Conservation (phyloP, 2,888 invertebrate species). For the Hofmannophila pseudospretella region DNA sequence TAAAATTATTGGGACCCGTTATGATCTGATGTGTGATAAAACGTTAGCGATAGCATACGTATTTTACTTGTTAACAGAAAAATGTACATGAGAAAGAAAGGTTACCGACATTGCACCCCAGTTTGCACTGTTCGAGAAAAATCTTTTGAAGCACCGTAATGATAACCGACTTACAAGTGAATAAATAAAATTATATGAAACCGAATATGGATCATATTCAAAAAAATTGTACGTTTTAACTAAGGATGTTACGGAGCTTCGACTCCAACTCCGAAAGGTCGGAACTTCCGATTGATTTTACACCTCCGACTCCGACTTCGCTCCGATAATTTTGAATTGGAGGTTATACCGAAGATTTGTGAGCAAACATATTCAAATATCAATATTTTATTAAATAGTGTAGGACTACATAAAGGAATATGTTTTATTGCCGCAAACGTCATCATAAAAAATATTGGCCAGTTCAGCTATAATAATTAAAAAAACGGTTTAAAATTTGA, state of each 20-base stretch:
- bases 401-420: no score
- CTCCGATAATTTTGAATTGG: no score
- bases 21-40: constrained; percentile 52
- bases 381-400: no score
- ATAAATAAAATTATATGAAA: constrained; percentile 2
- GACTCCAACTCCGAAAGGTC: no score
- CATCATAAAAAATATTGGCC: no score
- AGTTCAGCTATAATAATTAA: background rate
- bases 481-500: background rate
- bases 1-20: constrained; percentile 58
- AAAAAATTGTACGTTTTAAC: no score
- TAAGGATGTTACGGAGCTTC: no score
- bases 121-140: constrained; percentile 47
- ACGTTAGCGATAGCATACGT: constrained; percentile 26
- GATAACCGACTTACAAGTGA: constrained; percentile 18
- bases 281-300: no score
- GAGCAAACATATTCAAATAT: no score
- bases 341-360: no score
- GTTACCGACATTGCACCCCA: constrained; percentile 54
- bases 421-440: no score
- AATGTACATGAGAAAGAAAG: constrained; percentile 50
- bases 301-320: no score
- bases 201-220: background rate
- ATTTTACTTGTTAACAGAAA: constrained; percentile 14
- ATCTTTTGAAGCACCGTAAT: constrained; percentile 28